Conservation (phyloP, 2,888 invertebrate genomes). For the Trachelus tabidus region DNA sequence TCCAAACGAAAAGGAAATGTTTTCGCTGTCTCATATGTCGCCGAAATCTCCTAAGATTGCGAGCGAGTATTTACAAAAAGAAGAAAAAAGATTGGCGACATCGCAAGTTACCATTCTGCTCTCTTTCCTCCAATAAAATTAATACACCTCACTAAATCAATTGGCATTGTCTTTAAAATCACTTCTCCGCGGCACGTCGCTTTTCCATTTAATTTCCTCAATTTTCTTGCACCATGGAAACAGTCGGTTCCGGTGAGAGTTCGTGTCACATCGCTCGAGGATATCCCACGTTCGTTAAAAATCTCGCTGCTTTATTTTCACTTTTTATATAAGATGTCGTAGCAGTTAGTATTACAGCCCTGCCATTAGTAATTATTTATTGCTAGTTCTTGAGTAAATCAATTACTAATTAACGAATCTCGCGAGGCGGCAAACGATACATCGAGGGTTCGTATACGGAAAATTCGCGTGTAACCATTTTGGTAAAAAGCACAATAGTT, state of each 20-base stretch:
- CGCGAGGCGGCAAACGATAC: background rate
- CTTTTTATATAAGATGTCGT: background rate
- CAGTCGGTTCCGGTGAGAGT: background rate
- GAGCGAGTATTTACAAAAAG: constrained; percentile 46
- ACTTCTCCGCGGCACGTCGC: background rate
- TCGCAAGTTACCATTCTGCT: background rate
- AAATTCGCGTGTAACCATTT: background rate
- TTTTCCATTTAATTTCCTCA: background rate
- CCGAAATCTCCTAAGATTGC: constrained; percentile 10
- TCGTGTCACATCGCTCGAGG: background rate
- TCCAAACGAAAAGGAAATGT: constrained; percentile 11
- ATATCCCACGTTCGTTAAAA: background rate
- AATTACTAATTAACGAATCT: background rate
- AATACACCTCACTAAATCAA: background rate
- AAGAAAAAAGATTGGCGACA: background rate
- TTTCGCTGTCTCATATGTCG: background rate
- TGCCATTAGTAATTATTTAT: background rate
- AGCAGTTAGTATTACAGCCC: background rate
- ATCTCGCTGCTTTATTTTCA: background rate
- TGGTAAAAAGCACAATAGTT: background rate
- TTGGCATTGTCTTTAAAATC: background rate
- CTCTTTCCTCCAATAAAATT: background rate
- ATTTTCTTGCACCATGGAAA: background rate
- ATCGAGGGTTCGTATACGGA: background rate
- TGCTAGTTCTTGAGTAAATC: background rate